These are phyloP conservation scores for Cephalotes varians DNA, from an alignment of 2,888 invertebrate genomes.

Conservation along the genomic window DNA sequence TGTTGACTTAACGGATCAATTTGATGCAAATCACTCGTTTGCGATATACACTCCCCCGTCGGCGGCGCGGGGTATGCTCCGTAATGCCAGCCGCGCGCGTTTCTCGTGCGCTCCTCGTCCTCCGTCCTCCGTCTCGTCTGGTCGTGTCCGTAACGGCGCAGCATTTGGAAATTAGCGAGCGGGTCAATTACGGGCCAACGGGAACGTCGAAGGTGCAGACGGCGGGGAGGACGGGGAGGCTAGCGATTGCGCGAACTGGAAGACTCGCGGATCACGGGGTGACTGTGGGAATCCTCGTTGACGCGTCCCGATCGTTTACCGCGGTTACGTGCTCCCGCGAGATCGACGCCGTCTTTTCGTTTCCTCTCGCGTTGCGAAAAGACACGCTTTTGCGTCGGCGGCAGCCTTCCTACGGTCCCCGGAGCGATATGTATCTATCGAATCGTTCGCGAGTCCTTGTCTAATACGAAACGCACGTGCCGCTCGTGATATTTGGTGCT, in stretches of 20 bases:
- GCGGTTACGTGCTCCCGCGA: slow-evolving; percentile 48
- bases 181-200: slow-evolving; percentile 80
- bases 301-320: slow-evolving; percentile 62
- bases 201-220: slow-evolving; percentile 47
- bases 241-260: slow-evolving; percentile 70
- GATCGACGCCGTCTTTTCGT: slow-evolving; percentile 17
- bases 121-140: slow-evolving; percentile 42
- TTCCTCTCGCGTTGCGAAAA: slow-evolving; percentile 32
- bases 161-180: slow-evolving; percentile 84
- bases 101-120: slow-evolving; percentile 20
- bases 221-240: slow-evolving; percentile 24
- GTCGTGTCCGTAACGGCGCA: slow-evolving; percentile 69
- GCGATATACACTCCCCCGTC: slow-evolving; percentile 76
- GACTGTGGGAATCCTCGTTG: slow-evolving; percentile 79
- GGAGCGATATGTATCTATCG: neutral
- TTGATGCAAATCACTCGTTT: slow-evolving; percentile 85
- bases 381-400: neutral
- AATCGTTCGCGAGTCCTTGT: neutral
- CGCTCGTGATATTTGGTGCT: neutral
- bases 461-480: neutral
- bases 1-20: slow-evolving; percentile 84
- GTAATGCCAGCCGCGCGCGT: slow-evolving; percentile 63
- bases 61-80: slow-evolving; percentile 19
- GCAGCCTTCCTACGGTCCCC: neutral
- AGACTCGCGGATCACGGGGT: slow-evolving; percentile 66